A percentile compares a stretch with the other conserved stretches of the same genome.
phyloP scores from a whole-genome alignment of 1,140 invertebrate species.

The Scaptomyza hsui region DNA sequence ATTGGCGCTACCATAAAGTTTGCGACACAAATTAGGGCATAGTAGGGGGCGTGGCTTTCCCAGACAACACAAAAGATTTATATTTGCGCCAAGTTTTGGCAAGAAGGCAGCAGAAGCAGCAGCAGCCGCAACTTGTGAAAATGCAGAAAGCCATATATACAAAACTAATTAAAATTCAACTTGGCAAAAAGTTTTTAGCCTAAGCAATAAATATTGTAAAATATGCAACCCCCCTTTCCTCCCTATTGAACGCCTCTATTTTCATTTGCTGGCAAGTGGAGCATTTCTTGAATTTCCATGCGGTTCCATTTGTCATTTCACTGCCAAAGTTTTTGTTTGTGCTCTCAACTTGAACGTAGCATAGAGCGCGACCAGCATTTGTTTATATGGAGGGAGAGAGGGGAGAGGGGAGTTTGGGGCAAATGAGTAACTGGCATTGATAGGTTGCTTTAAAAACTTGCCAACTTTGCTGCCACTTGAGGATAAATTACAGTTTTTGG shows the following conservation, averaged over 20 bases:
- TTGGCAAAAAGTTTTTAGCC: constrained; percentile 77
- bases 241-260: constrained; percentile 32
- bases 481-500: constrained; percentile 31
- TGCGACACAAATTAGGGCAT: constrained; percentile 49
- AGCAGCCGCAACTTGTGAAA: constrained; percentile 24
- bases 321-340: constrained; percentile 72
- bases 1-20: constrained; percentile 63
- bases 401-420: background rate
- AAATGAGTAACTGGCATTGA: constrained; percentile 52
- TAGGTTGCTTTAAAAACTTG: constrained; percentile 51
- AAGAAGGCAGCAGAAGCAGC: background rate
- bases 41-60: constrained; percentile 21
- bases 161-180: constrained; percentile 82
- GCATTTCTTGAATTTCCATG: constrained; percentile 59
- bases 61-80: constrained; percentile 49
- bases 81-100: constrained; percentile 57
- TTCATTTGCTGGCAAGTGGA: constrained; percentile 63
- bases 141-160: constrained; percentile 63
- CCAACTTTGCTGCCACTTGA: constrained; percentile 42
- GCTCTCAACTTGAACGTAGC: constrained; percentile 29
- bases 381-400: constrained; percentile 1
- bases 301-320: constrained; percentile 78
- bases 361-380: constrained; percentile 7
- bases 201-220: constrained; percentile 82
- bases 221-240: constrained; percentile 53